These are phyloP conservation scores for Drosophila pruinosa DNA, from an alignment of 1,140 invertebrate genomes.

Conservation along the genomic window DNA sequence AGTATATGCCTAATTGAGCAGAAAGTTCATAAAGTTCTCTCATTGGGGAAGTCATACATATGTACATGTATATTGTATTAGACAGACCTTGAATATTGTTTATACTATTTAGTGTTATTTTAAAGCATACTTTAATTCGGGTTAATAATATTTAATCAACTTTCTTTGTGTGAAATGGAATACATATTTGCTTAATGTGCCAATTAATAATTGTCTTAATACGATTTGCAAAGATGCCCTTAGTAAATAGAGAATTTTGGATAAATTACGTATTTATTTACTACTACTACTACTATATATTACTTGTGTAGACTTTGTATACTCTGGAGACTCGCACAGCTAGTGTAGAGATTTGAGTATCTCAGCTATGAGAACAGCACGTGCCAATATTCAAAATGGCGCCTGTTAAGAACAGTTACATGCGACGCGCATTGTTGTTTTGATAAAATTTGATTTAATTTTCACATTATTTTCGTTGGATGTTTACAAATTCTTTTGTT, in stretches of 20 bases:
- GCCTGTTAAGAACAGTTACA: constrained; percentile 19
- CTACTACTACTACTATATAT: too few species aligned
- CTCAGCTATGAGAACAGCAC: constrained; percentile 16
- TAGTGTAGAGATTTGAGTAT: constrained; percentile 23
- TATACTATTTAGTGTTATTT: too few species aligned
- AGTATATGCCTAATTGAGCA: constrained; percentile 31
- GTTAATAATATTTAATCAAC: too few species aligned
- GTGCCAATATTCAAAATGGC: constrained; percentile 44
- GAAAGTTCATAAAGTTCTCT: background rate
- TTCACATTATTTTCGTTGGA: constrained; percentile 8
- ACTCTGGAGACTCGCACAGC: background rate
- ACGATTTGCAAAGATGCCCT: too few species aligned
- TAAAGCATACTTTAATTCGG: too few species aligned
- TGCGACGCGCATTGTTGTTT: constrained; percentile 19
- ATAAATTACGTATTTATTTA: too few species aligned
- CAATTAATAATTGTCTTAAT: too few species aligned
- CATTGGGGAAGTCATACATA: background rate
- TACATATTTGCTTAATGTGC: too few species aligned
- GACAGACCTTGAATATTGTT: too few species aligned
- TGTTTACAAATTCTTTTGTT: constrained; percentile 24
- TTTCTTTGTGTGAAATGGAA: too few species aligned
- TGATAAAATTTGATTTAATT: constrained; percentile 28
- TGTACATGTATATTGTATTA: too few species aligned
- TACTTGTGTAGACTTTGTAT: background rate
- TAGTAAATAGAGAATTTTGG: too few species aligned